A percentile compares a stretch with the other conserved stretches of the same genome.
phyloP scores from a whole-genome alignment of 2,888 invertebrate species.

The Punctoribates punctum region DNA sequence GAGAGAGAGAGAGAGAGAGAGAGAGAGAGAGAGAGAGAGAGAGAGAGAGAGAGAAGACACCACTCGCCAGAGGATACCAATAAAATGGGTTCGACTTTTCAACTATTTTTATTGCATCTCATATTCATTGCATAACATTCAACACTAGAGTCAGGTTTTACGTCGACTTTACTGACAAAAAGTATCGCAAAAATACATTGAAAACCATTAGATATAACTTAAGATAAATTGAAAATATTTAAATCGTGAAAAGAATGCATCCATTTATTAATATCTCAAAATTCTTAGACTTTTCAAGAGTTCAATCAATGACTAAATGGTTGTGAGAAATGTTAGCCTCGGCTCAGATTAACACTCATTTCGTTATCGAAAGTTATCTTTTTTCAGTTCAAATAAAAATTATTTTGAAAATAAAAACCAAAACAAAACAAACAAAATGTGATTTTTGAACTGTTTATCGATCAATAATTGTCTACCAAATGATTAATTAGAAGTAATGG shows the following conservation, averaged over 20 bases:
- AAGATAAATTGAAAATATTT: constrained; percentile 1
- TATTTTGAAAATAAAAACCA: neutral
- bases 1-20: no score
- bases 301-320: neutral
- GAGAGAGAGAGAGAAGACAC: neutral
- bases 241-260: neutral
- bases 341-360: neutral
- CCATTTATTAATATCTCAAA: neutral
- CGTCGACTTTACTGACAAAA: neutral
- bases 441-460: neutral
- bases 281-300: neutral
- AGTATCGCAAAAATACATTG: neutral
- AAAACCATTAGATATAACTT: constrained; percentile 20
- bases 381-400: neutral
- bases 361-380: neutral
- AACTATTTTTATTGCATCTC: constrained; percentile 7
- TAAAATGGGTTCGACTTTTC: constrained; percentile 2
- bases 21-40: no score
- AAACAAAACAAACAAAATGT: neutral
- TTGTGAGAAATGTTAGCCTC: neutral
- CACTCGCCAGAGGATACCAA: no score
- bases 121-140: neutral
- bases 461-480: neutral
- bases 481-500: neutral
- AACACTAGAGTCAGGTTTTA: neutral